phyloP scores from a whole-genome alignment of 2,888 invertebrate genomes.

The Julus scanicus region DNA sequence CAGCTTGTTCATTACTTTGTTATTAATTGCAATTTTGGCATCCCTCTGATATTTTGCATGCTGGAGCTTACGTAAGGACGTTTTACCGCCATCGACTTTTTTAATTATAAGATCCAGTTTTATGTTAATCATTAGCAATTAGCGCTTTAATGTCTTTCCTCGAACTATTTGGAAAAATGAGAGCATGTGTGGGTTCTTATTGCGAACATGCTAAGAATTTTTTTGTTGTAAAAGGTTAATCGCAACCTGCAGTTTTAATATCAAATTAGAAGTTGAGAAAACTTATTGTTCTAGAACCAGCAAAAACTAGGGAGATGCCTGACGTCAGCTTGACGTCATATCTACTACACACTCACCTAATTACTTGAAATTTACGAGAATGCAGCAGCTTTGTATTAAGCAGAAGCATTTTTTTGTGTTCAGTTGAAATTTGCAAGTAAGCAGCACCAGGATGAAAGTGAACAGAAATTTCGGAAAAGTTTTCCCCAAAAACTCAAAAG shows the following conservation, averaged over 20 bases:
- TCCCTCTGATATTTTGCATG: neutral
- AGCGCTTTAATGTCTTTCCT: conserved; percentile 21
- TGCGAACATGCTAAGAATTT: neutral
- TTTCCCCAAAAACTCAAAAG: too few relatives aligned
- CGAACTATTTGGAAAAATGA: neutral
- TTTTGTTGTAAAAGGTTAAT: neutral
- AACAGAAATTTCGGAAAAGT: too few relatives aligned
- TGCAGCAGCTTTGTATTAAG: neutral
- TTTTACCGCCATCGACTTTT: neutral
- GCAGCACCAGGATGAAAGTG: too few relatives aligned
- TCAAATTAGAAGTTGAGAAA: neutral
- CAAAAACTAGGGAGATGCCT: neutral
- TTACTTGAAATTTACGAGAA: neutral
- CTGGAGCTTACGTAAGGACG: neutral
- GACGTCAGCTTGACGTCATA: conserved; percentile 13
- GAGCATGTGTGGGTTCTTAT: neutral
- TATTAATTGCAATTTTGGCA: conserved; percentile 9
- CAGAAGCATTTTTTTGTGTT: too few relatives aligned
- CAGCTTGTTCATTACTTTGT: neutral
- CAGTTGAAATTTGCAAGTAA: too few relatives aligned
- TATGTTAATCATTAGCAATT: conserved; percentile 9
- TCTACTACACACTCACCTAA: neutral
- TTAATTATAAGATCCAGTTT: neutral
- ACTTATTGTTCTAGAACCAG: neutral
- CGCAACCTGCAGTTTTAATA: neutral